Percentiles rank a stretch among this genome's conserved stretches.
Evolutionary conservation across 2,888 invertebrate species (phyloP).

Genomic region (Eupeodes luniger): DNA sequence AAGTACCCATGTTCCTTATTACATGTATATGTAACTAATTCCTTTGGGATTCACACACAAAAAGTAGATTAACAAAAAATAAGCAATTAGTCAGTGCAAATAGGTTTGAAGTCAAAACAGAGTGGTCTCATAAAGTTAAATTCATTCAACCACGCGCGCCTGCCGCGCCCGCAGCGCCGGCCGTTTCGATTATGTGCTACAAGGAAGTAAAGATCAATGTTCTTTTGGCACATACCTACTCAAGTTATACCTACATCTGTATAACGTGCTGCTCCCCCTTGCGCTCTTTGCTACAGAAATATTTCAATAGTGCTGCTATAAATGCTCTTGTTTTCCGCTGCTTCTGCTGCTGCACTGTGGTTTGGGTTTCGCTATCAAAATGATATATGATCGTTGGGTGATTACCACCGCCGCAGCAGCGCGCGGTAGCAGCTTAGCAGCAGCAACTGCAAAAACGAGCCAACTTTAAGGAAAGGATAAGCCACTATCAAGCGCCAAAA

Average conservation of each 20-base stretch:
- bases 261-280: neutral
- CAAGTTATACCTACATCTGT: constrained; percentile 33
- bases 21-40: constrained; percentile 2
- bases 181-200: constrained; percentile 45
- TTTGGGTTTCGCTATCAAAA: constrained; percentile 45
- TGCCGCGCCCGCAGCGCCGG: neutral
- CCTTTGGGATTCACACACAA: neutral
- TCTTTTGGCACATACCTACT: constrained; percentile 33
- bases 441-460: constrained; percentile 29
- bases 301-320: constrained; percentile 53
- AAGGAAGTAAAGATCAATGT: constrained; percentile 69
- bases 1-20: neutral
- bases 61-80: neutral
- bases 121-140: constrained; percentile 58
- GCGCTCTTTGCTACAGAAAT: constrained; percentile 11
- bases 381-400: constrained; percentile 69
- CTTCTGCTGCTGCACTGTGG: constrained; percentile 11
- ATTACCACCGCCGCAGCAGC: constrained; percentile 59
- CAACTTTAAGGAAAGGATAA: constrained; percentile 70
- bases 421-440: neutral
- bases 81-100: constrained; percentile 49
- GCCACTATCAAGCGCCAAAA: constrained; percentile 55
- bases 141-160: constrained; percentile 15
- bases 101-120: neutral
- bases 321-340: constrained; percentile 18